Base-by-base conservation (phyloP, 1,140 invertebrate species). In the Pseudomyrmex pallidus region DNA sequence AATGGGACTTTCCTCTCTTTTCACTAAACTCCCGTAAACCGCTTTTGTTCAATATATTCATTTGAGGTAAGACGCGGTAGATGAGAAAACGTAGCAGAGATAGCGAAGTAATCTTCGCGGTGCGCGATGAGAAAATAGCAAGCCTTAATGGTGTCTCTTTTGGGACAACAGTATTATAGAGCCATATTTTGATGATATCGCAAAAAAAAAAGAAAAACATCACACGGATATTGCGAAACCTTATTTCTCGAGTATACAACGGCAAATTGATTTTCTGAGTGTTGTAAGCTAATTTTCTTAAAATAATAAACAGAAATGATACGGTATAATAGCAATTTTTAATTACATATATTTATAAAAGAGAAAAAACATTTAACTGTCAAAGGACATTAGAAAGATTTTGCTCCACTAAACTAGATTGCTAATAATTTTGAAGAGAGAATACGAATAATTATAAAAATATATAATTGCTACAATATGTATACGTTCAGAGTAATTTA, bases 41-140 rank as follows among this genome's bases (percentile, higher is more conserved):
- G 76, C 67, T 80, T 80, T 80, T 68, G 76, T 72, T 56, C n/a
- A 44, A 80, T 68, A 80, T 80, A 80, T 80, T 66, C 76, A 66
- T 80, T 80, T 44, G 44, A 72, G 44, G 76, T 80, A 80, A 80
- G 76, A 72, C 64, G 54, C 15, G 59, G 66, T 80, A 80, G 72
- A 80, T 80, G 76, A 80, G 76, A 80, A 80, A 80, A 80, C 44
- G 66, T 56, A 80, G 66, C 22, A 70, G 66, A 80, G 76, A 72
- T 80, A 80, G 76, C 54, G 59, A 80, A 80, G 76, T 72, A 80
- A 80, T 80, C 54, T 80, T 80, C 76, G 22, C 66, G 54, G 76
- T 15, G 15, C 22, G 54, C 20, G 76, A 72, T 70, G 66, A 70
- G 76, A 72, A 80, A 80, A 78, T 70, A 59, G 66, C 66, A n/a